Base-by-base conservation (phyloP, 2,888 invertebrate genomes). In the Amphiduros pacificus region DNA sequence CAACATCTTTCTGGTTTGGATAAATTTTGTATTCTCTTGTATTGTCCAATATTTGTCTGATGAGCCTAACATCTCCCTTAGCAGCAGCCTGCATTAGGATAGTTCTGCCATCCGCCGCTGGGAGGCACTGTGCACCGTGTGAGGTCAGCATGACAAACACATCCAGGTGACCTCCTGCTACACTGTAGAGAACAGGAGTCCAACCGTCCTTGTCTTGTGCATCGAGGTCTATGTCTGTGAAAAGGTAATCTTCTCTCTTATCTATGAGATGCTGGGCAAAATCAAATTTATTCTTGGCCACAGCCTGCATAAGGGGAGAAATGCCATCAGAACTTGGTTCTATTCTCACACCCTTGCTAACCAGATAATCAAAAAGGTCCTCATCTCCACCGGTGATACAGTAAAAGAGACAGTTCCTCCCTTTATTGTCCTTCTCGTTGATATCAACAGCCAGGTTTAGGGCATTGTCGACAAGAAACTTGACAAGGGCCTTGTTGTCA, bases 81-180 rank as follows among this genome's bases (percentile, higher is more conserved):
- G 63, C 60, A 3, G 62, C 64, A 11, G 69, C 65, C 51, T 65
- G 69, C 69, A 70, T 68, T 14, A 70, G 57, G 26, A 70, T 49
- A 5, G 65, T 70, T 17, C 69, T 51, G 17, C 66, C 64, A 53
- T 70, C 67, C 11, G 26, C 26, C 24, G 69, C 61, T 11, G 29
- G 52, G 24, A 50, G 55, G 36, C 63, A 52, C 54, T 53, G 41
- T 6, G 61, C 63, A 1, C 68, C 67, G 31, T 50, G 22, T 6
- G 40, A 5, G 11, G 32, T 49, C 27, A 68, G 51, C 32, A 51
- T 28, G 32, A 28, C 20, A 50, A 67, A 59, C 17, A 65, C 9
- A 26, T 65, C 61, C 27, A 63, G 6, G 44, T 65, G 54, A 2
- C 61, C 63, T 26, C 62, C 62, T n/a, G 65, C 61, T 3, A 58